phyloP scores from a whole-genome alignment of 2,888 invertebrate species.

The Pollenia labialis region DNA sequence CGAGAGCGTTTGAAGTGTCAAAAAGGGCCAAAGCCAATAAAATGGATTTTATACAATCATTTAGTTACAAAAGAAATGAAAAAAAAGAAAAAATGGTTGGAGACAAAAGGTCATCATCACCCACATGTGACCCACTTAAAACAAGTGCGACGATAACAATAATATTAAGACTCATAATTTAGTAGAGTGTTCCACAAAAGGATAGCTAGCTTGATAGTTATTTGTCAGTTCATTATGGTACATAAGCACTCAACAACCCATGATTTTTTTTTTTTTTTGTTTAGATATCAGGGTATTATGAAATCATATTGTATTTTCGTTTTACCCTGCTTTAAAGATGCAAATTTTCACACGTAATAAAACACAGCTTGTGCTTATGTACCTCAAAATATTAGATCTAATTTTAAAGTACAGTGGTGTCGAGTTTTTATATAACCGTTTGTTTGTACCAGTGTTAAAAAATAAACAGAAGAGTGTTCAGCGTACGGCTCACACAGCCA shows the following conservation, averaged over 20 bases:
- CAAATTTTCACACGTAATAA: conserved; percentile 15
- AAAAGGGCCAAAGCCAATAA: background rate
- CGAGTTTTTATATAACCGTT: too few relatives aligned
- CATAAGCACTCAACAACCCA: background rate
- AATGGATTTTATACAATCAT: background rate
- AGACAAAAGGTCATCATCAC: conserved; percentile 9
- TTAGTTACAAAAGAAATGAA: background rate
- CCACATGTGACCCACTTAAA: background rate
- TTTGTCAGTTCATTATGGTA: conserved; percentile 38
- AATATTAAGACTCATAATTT: background rate
- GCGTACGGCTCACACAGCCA: too few relatives aligned
- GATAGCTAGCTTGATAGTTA: conserved; percentile 9
- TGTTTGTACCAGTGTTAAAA: too few relatives aligned
- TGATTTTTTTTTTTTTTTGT: background rate
- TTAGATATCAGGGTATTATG: too few relatives aligned
- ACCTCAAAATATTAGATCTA: background rate
- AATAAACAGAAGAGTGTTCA: too few relatives aligned
- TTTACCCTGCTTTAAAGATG: background rate
- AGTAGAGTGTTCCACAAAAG: too few relatives aligned
- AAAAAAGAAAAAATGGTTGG: background rate
- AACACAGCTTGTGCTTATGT: conserved; percentile 32
- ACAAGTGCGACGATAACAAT: background rate
- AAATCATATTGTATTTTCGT: too few relatives aligned
- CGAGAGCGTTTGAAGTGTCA: background rate
- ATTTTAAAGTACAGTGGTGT: background rate